A percentile compares a stretch with the other conserved stretches of the same genome.
These are phyloP conservation scores for Campoplex nolae DNA, from an alignment of 2,888 invertebrate species.

Conservation along the genomic window DNA sequence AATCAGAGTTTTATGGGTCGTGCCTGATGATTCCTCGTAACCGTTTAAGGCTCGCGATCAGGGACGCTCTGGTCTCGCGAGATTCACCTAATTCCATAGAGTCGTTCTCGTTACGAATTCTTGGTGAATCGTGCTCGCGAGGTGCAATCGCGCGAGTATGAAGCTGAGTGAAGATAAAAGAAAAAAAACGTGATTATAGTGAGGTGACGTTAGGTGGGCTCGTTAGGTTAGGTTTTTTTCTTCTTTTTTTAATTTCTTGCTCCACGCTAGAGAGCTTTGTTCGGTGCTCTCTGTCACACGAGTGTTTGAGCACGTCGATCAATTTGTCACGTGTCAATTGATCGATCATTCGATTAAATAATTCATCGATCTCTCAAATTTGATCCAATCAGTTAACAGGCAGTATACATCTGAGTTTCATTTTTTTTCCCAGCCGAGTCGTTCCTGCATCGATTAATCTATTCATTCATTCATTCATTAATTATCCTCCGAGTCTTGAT, in stretches of 20 bases:
- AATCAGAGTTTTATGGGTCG: conserved; percentile 3
- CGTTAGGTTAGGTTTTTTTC: conserved; percentile 51
- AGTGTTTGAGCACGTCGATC: conserved; percentile 6
- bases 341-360: conserved; percentile 2
- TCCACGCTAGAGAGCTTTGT: neutral
- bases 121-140: conserved; percentile 5
- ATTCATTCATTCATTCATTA: no score
- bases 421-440: neutral
- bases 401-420: neutral
- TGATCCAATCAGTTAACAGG: neutral
- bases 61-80: neutral
- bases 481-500: neutral
- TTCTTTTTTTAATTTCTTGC: conserved; percentile 14
- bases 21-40: conserved; percentile 24
- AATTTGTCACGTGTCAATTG: conserved; percentile 14
- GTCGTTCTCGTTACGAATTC: conserved; percentile 38
- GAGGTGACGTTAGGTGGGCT: conserved; percentile 45
- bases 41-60: conserved; percentile 53
- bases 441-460: neutral
- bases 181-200: conserved; percentile 32
- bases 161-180: conserved; percentile 18
- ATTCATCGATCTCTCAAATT: conserved; percentile 12
- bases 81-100: conserved; percentile 22
- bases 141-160: neutral
- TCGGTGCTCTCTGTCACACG: neutral